phyloP scores from a whole-genome alignment of 2,113 vertebrate genomes.

The Colinus virginianus region DNA sequence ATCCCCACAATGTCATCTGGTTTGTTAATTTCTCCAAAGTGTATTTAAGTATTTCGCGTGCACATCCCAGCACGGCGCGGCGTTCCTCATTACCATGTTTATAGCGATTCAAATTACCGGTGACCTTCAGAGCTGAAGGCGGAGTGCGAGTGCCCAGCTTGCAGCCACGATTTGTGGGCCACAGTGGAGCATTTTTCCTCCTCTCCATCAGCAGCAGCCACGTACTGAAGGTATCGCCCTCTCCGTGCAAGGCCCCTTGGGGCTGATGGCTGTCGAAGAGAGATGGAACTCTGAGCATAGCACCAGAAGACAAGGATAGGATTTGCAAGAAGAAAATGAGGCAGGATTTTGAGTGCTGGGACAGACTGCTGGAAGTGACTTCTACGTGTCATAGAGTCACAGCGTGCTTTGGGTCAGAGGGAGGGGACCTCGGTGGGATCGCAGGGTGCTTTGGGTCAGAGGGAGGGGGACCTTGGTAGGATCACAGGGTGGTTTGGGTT shows the following conservation, averaged over 20 bases:
- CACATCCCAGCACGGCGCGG: fast-evolving
- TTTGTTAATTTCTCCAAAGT: neutral
- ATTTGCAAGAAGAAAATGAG: neutral
- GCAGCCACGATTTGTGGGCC: neutral
- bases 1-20: fast-evolving
- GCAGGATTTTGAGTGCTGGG: neutral
- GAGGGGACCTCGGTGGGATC: too few species aligned
- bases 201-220: neutral
- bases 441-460: too few species aligned
- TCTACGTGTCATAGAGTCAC: fast-evolving
- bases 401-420: too few species aligned
- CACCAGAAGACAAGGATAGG: fast-evolving
- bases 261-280: neutral
- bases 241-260: neutral
- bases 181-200: neutral
- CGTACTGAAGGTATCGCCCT: fast-evolving
- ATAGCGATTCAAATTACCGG: neutral
- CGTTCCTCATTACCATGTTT: constrained; percentile 20
- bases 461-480: too few species aligned
- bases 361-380: neutral
- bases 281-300: too few species aligned
- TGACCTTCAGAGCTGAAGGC: neutral
- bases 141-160: neutral
- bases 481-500: too few species aligned
- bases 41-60: fast-evolving